Conservation (phyloP, 2,888 invertebrate species). For the Chymomyza amoena region DNA sequence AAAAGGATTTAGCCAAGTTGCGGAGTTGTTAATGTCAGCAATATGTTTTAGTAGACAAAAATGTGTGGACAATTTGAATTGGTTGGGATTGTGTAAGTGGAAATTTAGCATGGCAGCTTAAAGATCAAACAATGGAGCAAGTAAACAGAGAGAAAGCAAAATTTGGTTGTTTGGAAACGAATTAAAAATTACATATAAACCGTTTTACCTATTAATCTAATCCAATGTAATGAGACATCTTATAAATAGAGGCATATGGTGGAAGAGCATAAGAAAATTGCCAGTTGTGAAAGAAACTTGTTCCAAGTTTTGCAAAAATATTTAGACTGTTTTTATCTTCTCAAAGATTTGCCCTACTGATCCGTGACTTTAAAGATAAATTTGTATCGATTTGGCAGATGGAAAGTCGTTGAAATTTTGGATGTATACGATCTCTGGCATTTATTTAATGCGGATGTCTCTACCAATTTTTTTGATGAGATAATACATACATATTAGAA, state of each 20-base stretch:
- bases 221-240: background rate
- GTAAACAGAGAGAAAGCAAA: background rate
- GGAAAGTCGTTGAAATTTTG: too few relatives aligned
- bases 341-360: too few relatives aligned
- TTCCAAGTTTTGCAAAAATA: too few relatives aligned
- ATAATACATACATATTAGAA: too few relatives aligned
- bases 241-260: background rate
- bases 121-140: background rate
- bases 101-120: background rate
- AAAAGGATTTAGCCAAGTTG: conserved; percentile 57
- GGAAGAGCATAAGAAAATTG: background rate
- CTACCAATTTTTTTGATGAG: too few relatives aligned
- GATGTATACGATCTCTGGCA: too few relatives aligned
- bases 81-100: background rate
- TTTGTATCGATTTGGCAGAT: too few relatives aligned
- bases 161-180: background rate
- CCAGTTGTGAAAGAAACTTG: too few relatives aligned
- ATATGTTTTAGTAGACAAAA: conserved; percentile 39
- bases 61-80: conserved; percentile 59
- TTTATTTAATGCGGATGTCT: too few relatives aligned
- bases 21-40: conserved; percentile 36
- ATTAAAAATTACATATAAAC: background rate
- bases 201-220: background rate
- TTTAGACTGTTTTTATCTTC: too few relatives aligned
- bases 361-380: too few relatives aligned